A percentile compares a stretch with the other conserved stretches of the same genome.
These are phyloP conservation scores for Clarias pachynema DNA, from an alignment of 2,797 vertebrate species.

Conservation along the genomic window DNA sequence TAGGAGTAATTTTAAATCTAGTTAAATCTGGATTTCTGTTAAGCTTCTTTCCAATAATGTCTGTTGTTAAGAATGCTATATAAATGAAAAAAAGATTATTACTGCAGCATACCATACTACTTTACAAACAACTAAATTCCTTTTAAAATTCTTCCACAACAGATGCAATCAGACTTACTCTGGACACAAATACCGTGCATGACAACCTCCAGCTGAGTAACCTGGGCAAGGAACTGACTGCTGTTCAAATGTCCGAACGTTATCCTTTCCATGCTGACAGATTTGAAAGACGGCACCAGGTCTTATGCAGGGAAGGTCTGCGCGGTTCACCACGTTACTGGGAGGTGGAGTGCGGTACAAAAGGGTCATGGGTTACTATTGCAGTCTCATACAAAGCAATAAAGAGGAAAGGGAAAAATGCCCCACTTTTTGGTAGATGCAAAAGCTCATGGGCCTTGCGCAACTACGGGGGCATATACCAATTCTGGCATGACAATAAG, in stretches of 20 bases:
- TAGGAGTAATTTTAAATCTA: neutral
- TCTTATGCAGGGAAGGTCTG: conserved; percentile 46
- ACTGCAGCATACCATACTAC: neutral
- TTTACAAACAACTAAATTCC: neutral
- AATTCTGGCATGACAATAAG: conserved; percentile 52
- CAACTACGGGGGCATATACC: neutral
- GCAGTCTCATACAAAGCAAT: conserved; percentile 48
- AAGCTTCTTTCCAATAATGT: neutral
- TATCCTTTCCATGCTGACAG: conserved; percentile 31
- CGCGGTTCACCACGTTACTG: conserved; percentile 47
- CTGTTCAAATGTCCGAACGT: neutral
- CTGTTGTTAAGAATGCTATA: neutral
- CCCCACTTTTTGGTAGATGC: conserved; percentile 49
- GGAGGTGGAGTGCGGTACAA: conserved; percentile 46
- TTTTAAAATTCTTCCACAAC: neutral
- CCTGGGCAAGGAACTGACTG: conserved; percentile 17
- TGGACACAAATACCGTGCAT: conserved; percentile 49
- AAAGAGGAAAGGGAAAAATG: conserved; percentile 38
- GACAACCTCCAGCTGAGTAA: conserved; percentile 18
- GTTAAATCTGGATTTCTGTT: neutral
- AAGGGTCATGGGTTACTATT: conserved; percentile 43
- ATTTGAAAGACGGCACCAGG: conserved; percentile 46
- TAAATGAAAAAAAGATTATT: neutral
- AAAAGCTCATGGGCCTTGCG: conserved; percentile 50
- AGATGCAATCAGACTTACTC: conserved; percentile 50